Evolutionary conservation across 2,888 invertebrate genomes (phyloP).

Genomic region (Phyllotreta cruciferae): DNA sequence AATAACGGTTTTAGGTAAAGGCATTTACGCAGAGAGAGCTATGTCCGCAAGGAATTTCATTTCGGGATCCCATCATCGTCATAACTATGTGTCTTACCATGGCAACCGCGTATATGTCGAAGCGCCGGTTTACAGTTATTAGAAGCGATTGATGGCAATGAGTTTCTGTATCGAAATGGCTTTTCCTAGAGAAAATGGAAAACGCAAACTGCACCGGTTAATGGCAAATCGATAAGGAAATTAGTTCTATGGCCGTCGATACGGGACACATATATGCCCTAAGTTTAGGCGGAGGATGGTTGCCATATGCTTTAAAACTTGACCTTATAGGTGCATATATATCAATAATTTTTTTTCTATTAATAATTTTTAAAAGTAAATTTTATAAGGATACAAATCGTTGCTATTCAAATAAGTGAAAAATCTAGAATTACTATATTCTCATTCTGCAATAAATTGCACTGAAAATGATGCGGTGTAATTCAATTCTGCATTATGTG

Average conservation of each 20-base stretch:
- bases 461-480: slow-evolving; percentile 16
- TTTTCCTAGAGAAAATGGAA: slow-evolving; percentile 11
- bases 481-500: slow-evolving; percentile 13
- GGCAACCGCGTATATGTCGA: slow-evolving; percentile 14
- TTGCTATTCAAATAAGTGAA: not conserved
- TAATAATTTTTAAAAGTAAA: not conserved
- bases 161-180: slow-evolving; percentile 20
- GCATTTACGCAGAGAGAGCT: slow-evolving; percentile 9
- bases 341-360: too few species aligned
- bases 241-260: not conserved
- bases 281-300: too few species aligned
- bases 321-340: too few species aligned
- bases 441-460: slow-evolving; percentile 2
- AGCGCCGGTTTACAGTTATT: slow-evolving; percentile 12
- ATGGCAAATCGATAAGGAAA: slow-evolving; percentile 5
- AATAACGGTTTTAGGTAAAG: slow-evolving; percentile 13
- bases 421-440: slow-evolving; percentile 1
- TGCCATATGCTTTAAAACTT: too few species aligned
- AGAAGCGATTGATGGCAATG: slow-evolving; percentile 15
- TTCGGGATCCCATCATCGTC: not conserved
- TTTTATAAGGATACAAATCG: not conserved
- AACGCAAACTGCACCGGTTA: slow-evolving; percentile 12
- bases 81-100: slow-evolving; percentile 16
- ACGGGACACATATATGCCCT: too few species aligned
- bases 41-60: slow-evolving; percentile 18